phyloP scores from a whole-genome alignment of 1,140 invertebrate species.

The Hydropsyche tenuis region DNA sequence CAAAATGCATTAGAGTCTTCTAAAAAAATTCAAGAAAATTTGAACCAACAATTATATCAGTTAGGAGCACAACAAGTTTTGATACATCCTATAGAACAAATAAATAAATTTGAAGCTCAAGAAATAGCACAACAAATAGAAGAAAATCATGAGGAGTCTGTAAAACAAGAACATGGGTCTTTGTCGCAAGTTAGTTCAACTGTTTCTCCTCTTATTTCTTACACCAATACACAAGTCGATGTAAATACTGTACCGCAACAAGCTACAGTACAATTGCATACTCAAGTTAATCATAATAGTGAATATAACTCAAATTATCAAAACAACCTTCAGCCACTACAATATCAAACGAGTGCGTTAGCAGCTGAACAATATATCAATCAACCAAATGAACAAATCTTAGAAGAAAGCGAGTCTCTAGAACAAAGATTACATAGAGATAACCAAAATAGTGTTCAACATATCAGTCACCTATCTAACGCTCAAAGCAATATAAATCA shows the following conservation, averaged over 20 bases:
- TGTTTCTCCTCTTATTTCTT: background rate
- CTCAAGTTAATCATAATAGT: slow-evolving; percentile 21
- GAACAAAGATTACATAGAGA: background rate
- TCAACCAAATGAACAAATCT: background rate
- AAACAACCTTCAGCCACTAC: background rate
- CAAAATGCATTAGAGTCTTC: slow-evolving; percentile 52
- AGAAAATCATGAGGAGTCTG: slow-evolving; percentile 44
- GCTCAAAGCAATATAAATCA: no score
- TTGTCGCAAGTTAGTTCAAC: background rate
- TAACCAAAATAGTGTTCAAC: background rate
- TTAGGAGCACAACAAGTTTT: slow-evolving; percentile 50
- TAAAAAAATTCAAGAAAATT: slow-evolving; percentile 54
- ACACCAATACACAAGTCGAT: background rate
- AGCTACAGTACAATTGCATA: background rate
- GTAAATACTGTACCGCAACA: background rate
- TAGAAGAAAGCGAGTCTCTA: background rate
- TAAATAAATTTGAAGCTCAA: slow-evolving; percentile 50
- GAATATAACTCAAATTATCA: background rate
- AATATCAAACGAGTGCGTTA: background rate
- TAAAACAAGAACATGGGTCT: slow-evolving; percentile 36
- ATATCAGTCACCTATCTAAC: no score
- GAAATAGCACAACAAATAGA: slow-evolving; percentile 49
- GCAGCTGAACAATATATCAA: background rate
- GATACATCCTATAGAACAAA: slow-evolving; percentile 47
- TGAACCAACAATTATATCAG: slow-evolving; percentile 53